phyloP scores from a whole-genome alignment of 2,113 vertebrate species.

The Mesocricetus auratus region DNA sequence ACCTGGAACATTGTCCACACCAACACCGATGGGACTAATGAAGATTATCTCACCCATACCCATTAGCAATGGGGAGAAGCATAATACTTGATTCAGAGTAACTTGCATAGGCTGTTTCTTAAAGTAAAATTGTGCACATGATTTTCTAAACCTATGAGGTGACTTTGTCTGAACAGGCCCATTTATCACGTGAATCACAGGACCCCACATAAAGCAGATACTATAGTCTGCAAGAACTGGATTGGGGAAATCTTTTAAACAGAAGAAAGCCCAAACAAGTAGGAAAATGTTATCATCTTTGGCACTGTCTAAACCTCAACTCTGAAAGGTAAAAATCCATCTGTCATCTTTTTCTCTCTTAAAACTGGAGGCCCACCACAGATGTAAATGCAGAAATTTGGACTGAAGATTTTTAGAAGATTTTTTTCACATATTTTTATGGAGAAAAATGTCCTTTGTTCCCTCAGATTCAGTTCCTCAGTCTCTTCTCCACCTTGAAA shows the following conservation, averaged over 20 bases:
- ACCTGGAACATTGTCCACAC: background rate
- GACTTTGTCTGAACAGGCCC: slow-evolving; percentile 88
- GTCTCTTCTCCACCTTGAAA: background rate
- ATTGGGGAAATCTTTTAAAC: slow-evolving; percentile 89
- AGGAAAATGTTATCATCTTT: slow-evolving; percentile 53
- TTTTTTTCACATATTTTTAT: slow-evolving; percentile 90
- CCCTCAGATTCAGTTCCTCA: background rate
- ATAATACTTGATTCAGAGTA: slow-evolving; percentile 90
- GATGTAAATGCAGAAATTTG: slow-evolving; percentile 75
- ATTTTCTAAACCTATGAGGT: slow-evolving; percentile 87
- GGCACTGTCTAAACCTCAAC: slow-evolving; percentile 75
- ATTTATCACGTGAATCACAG: slow-evolving; percentile 92
- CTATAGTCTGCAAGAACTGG: slow-evolving; percentile 91
- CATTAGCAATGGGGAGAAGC: slow-evolving; percentile 93
- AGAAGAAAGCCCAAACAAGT: slow-evolving; percentile 83
- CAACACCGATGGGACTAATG: background rate
- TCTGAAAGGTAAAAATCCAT: slow-evolving; percentile 76
- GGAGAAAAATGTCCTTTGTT: background rate
- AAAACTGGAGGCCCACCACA: slow-evolving; percentile 76
- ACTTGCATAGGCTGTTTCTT: slow-evolving; percentile 93
- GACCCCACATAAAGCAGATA: slow-evolving; percentile 92
- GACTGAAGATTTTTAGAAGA: slow-evolving; percentile 84
- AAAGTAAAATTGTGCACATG: slow-evolving; percentile 90
- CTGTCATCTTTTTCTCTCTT: slow-evolving; percentile 20
- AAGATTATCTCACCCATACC: slow-evolving; percentile 79